Evolutionary conservation across 2,797 vertebrate species (phyloP).

Genomic region (Eutrigla gurnardus): DNA sequence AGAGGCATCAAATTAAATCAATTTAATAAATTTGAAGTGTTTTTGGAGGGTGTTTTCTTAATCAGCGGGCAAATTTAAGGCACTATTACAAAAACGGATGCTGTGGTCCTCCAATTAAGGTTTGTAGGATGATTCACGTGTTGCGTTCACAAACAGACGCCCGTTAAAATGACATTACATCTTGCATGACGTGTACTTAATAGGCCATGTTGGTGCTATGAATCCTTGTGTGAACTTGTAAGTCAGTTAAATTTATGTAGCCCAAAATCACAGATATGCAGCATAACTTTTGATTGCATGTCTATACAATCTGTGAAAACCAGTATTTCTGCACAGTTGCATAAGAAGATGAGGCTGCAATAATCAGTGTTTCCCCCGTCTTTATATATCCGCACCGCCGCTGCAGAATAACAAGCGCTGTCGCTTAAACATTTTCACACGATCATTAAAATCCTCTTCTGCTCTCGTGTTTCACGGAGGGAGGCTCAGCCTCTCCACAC

Average conservation of each 20-base stretch:
- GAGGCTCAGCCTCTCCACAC: too few relatives aligned
- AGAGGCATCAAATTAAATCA: too few relatives aligned
- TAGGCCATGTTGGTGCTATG: not conserved
- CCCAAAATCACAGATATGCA: not conserved
- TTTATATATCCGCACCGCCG: too few relatives aligned
- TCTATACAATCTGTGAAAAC: too few relatives aligned
- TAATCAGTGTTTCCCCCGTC: too few relatives aligned
- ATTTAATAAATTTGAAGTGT: too few relatives aligned
- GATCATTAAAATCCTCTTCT: too few relatives aligned
- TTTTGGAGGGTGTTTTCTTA: not conserved
- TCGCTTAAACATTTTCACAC: too few relatives aligned
- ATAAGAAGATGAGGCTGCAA: too few relatives aligned
- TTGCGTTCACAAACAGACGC: not conserved
- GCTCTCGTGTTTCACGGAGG: too few relatives aligned
- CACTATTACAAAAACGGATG: not conserved
- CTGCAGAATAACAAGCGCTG: too few relatives aligned
- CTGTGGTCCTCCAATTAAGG: not conserved
- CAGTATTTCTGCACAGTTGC: too few relatives aligned
- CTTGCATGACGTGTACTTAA: not conserved
- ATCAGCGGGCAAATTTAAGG: not conserved
- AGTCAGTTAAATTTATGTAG: not conserved
- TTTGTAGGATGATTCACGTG: not conserved
- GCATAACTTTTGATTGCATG: not conserved
- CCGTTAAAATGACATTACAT: not conserved
- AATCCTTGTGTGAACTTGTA: not conserved